A percentile compares a stretch with the other conserved stretches of the same genome.
Conservation (phyloP, 2,113 vertebrate species). For the Cryptomyrus ogoouensis region DNA sequence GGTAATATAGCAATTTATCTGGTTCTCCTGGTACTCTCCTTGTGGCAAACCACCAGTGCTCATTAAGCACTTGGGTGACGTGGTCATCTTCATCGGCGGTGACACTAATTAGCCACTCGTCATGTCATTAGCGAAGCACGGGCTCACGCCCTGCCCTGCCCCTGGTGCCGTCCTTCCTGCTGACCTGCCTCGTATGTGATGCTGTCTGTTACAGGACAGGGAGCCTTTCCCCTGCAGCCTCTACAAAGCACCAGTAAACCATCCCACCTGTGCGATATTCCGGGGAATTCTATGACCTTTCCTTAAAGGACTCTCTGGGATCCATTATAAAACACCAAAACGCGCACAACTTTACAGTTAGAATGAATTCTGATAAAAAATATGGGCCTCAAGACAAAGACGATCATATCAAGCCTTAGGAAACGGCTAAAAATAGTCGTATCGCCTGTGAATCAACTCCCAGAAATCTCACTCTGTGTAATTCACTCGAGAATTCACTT, state of each 20-base stretch:
- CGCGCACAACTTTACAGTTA: neutral
- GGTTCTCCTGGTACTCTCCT: neutral
- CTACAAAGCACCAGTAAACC: neutral
- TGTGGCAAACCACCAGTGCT: neutral
- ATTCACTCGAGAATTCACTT: constrained; percentile 1
- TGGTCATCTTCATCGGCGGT: neutral
- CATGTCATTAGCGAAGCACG: neutral
- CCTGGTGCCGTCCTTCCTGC: neutral
- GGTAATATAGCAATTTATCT: neutral
- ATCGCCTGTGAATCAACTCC: neutral
- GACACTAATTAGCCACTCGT: neutral
- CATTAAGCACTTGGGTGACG: neutral
- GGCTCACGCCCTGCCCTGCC: neutral
- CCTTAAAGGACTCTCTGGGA: neutral
- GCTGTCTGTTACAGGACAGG: neutral
- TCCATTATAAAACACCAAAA: neutral
- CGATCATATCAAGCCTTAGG: neutral
- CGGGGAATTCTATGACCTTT: neutral
- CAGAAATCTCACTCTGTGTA: neutral
- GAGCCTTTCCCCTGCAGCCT: neutral
- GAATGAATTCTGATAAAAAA: neutral
- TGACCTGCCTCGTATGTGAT: too few relatives aligned
- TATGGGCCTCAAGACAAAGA: neutral
- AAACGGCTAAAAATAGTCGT: neutral
- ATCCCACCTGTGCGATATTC: constrained; percentile 16